A percentile compares a stretch with the other conserved stretches of the same genome.
phyloP scores from a whole-genome alignment of 2,888 invertebrate species.

The Drosophila paracracens region DNA sequence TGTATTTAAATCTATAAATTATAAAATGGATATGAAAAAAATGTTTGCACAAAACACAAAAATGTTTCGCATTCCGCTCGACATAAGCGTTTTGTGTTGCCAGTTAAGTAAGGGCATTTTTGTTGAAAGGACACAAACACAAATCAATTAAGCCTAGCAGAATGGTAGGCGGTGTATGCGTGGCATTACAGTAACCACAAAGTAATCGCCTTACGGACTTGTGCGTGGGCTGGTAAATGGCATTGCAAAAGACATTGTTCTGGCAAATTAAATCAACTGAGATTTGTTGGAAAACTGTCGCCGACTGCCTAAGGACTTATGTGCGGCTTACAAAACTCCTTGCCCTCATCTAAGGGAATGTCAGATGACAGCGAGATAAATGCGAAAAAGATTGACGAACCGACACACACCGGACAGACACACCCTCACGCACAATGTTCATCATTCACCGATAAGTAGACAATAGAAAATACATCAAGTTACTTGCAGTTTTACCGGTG shows the following conservation, averaged over 20 bases:
- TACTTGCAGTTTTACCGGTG: slow-evolving; percentile 8
- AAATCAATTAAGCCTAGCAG: slow-evolving; percentile 53
- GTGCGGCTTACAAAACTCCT: slow-evolving; percentile 24
- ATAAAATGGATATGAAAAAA: background rate
- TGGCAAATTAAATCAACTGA: slow-evolving; percentile 66
- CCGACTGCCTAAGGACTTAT: slow-evolving; percentile 28
- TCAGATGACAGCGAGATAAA: background rate
- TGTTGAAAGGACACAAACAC: slow-evolving; percentile 14
- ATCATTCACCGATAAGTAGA: slow-evolving; percentile 9
- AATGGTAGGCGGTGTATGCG: slow-evolving; percentile 25
- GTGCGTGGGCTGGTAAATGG: slow-evolving; percentile 40
- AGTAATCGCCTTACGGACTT: slow-evolving; percentile 67
- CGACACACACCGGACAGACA: background rate
- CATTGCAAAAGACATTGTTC: slow-evolving; percentile 61
- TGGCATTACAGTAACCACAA: slow-evolving; percentile 31
- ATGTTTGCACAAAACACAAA: background rate
- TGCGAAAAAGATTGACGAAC: background rate
- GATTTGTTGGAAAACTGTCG: slow-evolving; percentile 67
- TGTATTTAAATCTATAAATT: background rate
- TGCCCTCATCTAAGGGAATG: background rate
- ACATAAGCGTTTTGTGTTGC: background rate
- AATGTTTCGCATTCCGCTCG: background rate
- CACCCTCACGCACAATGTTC: background rate
- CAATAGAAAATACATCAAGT: slow-evolving; percentile 1
- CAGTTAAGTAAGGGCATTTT: background rate